Percentiles rank a stretch among this genome's conserved stretches.
These are phyloP conservation scores for Eumerus sabulonum DNA, from an alignment of 2,888 invertebrate species.

Conservation along the genomic window DNA sequence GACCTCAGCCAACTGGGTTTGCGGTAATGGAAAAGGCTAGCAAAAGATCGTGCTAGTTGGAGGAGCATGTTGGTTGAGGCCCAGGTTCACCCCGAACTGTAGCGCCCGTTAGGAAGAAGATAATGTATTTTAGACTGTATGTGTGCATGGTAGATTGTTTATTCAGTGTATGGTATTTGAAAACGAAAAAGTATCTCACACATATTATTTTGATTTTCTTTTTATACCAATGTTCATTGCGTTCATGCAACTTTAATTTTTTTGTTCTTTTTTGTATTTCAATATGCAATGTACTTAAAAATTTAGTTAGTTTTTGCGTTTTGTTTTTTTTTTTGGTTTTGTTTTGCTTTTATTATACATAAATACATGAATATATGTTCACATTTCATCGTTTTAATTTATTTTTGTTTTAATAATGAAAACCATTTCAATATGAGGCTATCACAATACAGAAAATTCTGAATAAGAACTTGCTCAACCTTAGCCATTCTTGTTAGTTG, in stretches of 20 bases:
- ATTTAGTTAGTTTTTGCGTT: too few species aligned
- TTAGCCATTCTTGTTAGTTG: too few species aligned
- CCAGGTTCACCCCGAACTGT: too few species aligned
- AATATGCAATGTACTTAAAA: too few species aligned
- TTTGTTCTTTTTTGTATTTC: neutral
- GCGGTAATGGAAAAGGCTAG: too few species aligned
- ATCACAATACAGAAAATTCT: conserved; percentile 52
- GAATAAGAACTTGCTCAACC: conserved; percentile 17
- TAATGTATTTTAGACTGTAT: too few species aligned
- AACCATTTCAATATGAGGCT: conserved; percentile 62
- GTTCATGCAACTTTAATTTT: conserved; percentile 15
- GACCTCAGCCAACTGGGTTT: too few species aligned
- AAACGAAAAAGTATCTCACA: neutral
- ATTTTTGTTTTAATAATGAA: conserved; percentile 44
- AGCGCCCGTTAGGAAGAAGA: too few species aligned
- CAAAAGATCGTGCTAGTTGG: too few species aligned
- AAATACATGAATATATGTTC: conserved; percentile 15
- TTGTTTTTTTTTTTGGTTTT: too few species aligned
- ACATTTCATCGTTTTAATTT: conserved; percentile 1
- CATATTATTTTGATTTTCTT: neutral
- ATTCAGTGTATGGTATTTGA: neutral
- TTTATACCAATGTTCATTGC: conserved; percentile 12
- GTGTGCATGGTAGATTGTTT: too few species aligned
- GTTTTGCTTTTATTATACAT: conserved; percentile 1
- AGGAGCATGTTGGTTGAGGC: too few species aligned